phyloP scores from a whole-genome alignment of 2,797 vertebrate genomes.

The Octomys mimax region DNA sequence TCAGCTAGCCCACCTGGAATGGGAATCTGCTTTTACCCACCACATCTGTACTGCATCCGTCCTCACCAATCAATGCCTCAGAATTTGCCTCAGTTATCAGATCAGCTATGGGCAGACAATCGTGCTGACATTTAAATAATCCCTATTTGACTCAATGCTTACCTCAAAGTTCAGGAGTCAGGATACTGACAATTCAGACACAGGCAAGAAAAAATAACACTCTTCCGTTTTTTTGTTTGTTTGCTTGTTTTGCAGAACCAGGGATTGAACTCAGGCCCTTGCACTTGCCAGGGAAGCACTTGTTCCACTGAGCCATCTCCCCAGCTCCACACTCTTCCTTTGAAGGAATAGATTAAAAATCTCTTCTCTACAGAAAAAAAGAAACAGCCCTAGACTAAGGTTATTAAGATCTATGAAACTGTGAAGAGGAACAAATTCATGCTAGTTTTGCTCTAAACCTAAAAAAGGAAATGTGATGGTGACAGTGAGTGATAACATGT shows the following conservation, averaged over 20 bases:
- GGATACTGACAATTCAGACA: neutral
- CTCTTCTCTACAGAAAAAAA: neutral
- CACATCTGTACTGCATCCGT: fast-evolving
- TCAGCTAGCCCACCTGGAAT: no score
- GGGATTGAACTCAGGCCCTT: no score
- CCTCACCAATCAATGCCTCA: neutral
- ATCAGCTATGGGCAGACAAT: fast-evolving
- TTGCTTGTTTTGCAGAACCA: no score
- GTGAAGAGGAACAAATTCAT: neutral
- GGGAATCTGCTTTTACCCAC: neutral
- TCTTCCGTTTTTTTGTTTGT: no score
- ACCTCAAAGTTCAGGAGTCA: neutral
- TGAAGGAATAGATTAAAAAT: neutral
- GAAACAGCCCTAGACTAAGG: no score
- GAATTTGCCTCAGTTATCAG: neutral
- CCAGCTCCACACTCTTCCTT: neutral
- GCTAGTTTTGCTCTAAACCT: neutral
- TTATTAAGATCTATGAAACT: neutral
- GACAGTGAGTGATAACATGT: neutral
- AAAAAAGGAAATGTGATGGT: neutral
- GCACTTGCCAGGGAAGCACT: no score
- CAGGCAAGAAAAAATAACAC: no score
- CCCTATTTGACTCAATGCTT: neutral
- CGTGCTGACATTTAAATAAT: neutral
- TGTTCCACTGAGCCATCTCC: no score